Conservation (phyloP, 1,140 invertebrate genomes). For the Patella vulgata region DNA sequence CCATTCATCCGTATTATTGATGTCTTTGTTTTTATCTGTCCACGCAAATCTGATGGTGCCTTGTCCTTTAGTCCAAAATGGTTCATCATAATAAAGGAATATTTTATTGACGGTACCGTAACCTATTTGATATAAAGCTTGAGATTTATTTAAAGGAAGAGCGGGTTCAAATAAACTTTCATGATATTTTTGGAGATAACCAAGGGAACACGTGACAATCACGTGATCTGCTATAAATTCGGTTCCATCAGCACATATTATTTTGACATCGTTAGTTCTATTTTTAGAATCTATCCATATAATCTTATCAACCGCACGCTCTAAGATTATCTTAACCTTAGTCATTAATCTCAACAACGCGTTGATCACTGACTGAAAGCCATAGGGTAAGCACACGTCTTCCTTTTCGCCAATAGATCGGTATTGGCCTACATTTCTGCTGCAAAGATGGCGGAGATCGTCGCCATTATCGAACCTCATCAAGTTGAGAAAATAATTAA, state of each 20-base stretch:
- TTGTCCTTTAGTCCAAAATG: slow-evolving; percentile 69
- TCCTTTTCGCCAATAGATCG: too few relatives aligned
- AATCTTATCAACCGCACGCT: slow-evolving; percentile 6
- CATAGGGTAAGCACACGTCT: too few relatives aligned
- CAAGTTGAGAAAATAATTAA: slow-evolving; percentile 27
- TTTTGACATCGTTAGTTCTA: slow-evolving; percentile 9
- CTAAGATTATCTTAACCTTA: too few relatives aligned
- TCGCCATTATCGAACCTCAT: slow-evolving; percentile 30
- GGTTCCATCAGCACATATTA: slow-evolving; percentile 59
- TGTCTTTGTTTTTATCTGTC: slow-evolving; percentile 72
- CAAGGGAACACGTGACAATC: slow-evolving; percentile 76
- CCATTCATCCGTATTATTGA: slow-evolving; percentile 68
- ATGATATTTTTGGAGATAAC: slow-evolving; percentile 73
- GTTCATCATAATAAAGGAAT: slow-evolving; percentile 75
- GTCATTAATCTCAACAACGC: too few relatives aligned
- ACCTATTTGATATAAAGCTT: slow-evolving; percentile 70
- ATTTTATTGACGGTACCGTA: slow-evolving; percentile 80
- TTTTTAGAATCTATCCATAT: background rate
- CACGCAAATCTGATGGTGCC: slow-evolving; percentile 69
- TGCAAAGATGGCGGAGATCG: background rate
- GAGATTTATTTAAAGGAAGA: slow-evolving; percentile 68
- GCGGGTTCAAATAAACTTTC: slow-evolving; percentile 70
- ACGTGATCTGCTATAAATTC: slow-evolving; percentile 69
- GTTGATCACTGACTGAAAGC: too few relatives aligned
- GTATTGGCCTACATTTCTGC: too few relatives aligned